Conservation (phyloP, 2,888 invertebrate species). For the Drosophila nr. fundita region DNA sequence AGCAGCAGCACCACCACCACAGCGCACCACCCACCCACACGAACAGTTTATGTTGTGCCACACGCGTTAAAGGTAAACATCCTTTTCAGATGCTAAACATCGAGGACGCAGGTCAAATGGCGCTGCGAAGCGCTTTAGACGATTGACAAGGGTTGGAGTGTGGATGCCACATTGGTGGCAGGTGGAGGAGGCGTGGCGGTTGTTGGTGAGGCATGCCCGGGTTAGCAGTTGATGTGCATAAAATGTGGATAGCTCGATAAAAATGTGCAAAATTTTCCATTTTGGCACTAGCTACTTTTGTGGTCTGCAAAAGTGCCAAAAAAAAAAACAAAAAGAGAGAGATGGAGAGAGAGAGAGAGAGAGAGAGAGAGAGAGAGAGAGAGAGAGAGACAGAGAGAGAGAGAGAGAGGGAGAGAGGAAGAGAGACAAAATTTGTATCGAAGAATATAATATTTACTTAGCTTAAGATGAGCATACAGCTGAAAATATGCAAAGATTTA, state of each 20-base stretch:
- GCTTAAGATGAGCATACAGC: too few species aligned
- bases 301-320: neutral
- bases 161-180: neutral
- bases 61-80: slow-evolving; percentile 82
- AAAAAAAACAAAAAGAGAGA: neutral
- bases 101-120: slow-evolving; percentile 71
- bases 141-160: slow-evolving; percentile 27
- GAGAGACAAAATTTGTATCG: neutral
- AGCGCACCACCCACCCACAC: slow-evolving; percentile 32
- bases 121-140: slow-evolving; percentile 44
- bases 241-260: slow-evolving; percentile 34
- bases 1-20: neutral
- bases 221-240: slow-evolving; percentile 8
- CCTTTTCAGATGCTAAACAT: slow-evolving; percentile 73
- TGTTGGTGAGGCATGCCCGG: neutral
- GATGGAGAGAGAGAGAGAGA: neutral
- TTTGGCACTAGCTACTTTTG: slow-evolving; percentile 22
- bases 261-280: slow-evolving; percentile 49
- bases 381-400: neutral
- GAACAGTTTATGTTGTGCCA: slow-evolving; percentile 45
- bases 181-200: neutral
- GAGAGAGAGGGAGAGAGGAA: neutral
- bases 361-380: neutral
- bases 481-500: neutral
- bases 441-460: neutral